A percentile compares a stretch with the other conserved stretches of the same genome.
Conservation (phyloP, 2,113 vertebrate genomes). For the Arizona elegans region DNA sequence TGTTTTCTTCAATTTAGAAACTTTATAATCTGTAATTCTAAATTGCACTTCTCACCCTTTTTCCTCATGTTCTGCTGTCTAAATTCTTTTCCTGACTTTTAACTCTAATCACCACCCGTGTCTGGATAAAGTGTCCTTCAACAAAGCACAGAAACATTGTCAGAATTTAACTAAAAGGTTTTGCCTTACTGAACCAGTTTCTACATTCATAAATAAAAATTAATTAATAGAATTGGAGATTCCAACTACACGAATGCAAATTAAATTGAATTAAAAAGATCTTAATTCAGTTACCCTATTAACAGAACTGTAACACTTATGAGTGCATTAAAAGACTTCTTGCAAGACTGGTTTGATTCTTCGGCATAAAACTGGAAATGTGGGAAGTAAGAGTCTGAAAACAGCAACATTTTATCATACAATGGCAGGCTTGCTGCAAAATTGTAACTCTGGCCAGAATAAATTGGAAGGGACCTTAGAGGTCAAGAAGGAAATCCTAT, state of each 20-base stretch:
- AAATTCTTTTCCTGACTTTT: background rate
- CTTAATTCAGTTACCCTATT: background rate
- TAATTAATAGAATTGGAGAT: background rate
- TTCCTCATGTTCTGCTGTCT: background rate
- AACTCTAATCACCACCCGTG: background rate
- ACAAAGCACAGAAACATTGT: background rate
- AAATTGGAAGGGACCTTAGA: too few species aligned
- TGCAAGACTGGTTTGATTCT: background rate
- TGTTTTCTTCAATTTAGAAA: background rate
- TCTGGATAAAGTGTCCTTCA: background rate
- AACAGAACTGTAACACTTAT: background rate
- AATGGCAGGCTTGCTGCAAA: too few species aligned
- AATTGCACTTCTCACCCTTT: background rate
- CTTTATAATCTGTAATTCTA: background rate
- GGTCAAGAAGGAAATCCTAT: too few species aligned
- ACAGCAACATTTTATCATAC: background rate
- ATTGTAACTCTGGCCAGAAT: too few species aligned
- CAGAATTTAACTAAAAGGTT: background rate
- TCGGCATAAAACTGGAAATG: background rate
- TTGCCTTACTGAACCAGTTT: background rate
- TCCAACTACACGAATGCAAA: background rate
- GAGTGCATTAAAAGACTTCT: background rate
- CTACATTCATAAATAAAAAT: background rate
- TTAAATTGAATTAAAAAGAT: background rate
- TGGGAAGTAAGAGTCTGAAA: background rate